Percentiles rank a stretch among this genome's conserved stretches.
Evolutionary conservation across 2,888 invertebrate genomes (phyloP).

Genomic region (Netelia melanura): DNA sequence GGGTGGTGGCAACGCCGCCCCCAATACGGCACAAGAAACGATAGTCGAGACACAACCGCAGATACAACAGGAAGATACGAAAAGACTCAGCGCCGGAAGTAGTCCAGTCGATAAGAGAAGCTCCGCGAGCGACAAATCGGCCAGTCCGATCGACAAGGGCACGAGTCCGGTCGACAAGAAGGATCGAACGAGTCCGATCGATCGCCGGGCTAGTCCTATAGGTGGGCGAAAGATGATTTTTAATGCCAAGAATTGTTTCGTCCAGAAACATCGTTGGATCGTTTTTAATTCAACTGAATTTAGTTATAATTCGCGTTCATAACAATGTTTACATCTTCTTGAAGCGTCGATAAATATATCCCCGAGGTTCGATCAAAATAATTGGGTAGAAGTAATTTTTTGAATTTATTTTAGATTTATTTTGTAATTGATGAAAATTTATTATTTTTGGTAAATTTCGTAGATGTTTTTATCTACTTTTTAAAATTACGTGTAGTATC

Average conservation of each 20-base stretch:
- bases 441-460: no score
- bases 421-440: no score
- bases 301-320: background rate
- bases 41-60: conserved; percentile 73
- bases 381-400: no score
- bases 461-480: no score
- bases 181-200: conserved; percentile 77
- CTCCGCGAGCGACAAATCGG: conserved; percentile 83
- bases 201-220: conserved; percentile 77
- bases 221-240: conserved; percentile 64
- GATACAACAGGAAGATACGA: conserved; percentile 74
- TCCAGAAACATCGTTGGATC: no score
- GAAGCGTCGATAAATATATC: no score
- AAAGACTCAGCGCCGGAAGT: conserved; percentile 80
- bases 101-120: conserved; percentile 83
- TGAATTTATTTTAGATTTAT: no score
- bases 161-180: conserved; percentile 81
- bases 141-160: conserved; percentile 85
- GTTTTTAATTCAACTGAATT: background rate
- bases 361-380: no score
- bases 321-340: no score
- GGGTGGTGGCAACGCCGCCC: conserved; percentile 70
- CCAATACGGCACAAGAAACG: conserved; percentile 78
- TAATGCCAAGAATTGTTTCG: no score
- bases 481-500: no score